Base-by-base conservation (phyloP, 1,140 invertebrate species). In the Tetranychus urticae region DNA sequence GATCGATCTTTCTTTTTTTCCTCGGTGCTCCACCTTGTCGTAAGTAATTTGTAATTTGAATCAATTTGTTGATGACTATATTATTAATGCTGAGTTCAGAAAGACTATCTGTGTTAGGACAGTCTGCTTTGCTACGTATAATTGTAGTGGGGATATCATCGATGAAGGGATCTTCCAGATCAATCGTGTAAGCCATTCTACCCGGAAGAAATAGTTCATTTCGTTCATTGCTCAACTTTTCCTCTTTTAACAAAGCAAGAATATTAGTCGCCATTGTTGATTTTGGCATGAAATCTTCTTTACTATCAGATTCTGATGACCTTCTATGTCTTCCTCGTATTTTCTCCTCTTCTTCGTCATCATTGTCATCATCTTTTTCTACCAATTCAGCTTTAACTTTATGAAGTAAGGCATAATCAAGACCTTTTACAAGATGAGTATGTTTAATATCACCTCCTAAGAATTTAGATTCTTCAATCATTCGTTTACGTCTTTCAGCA, bases 361-460 rank as follows among this genome's bases (percentile, higher is more conserved):
- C 61, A 39, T 58, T 34, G 8, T 59, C 50, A 13, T 64, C 63
- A 7, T 63, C 47, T 42, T 65, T 63, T 14, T 64, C 50, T 14
- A 8, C 58, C 33, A 65, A 61, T 50, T 65, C 64, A 56, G 64
- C 52, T 61, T 65, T 65, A 68, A 91, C 88, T 76, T 98, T 98
- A 72, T 98, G 91, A 56, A 99, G 74, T n/a, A 99, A 74, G 6
- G 94, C 94, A 76, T 96, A 99, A 82, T 99, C 96, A 10, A 99
- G 77, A 73, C 96, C 96, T 77, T 98, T 98, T 58, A 99, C 94
- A 77, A 99, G 93, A 76, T 99, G 96, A 73, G 96, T 99, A 69
- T 99, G 94, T 67, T 97, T 92, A 85, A 99, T 97, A 73, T 99
- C 96, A 81, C 96, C 96, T 71, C 96, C 96, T 75, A 99, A 86